Percentiles rank a stretch among this genome's conserved stretches.
These are phyloP conservation scores for Aurelia sp. DNA, from an alignment of 30 jellyfish, hydroid and myxozoan genomes.

Conservation along the genomic window DNA sequence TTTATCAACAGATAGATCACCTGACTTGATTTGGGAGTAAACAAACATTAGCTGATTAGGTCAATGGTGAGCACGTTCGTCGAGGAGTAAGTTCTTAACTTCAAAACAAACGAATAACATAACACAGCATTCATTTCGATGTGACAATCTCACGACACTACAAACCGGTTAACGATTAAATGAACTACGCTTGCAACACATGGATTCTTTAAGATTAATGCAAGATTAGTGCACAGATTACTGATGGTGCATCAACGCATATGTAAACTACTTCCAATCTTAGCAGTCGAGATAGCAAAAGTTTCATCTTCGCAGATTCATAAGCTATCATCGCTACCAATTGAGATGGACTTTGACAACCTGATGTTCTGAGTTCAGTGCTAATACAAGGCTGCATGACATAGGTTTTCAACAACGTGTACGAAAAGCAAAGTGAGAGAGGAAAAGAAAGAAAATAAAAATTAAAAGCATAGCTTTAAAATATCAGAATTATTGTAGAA, in stretches of 20 bases:
- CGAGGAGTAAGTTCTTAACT: too few relatives aligned
- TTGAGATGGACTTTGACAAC: background rate
- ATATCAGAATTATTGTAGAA: background rate
- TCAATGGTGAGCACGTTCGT: too few relatives aligned
- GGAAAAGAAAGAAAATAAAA: background rate
- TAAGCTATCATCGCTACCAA: conserved; percentile 1
- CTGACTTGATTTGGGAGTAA: too few relatives aligned
- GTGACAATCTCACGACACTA: too few relatives aligned
- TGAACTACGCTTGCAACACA: background rate
- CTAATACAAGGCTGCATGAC: background rate
- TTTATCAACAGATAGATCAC: too few relatives aligned
- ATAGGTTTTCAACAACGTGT: too few relatives aligned
- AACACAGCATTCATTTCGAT: too few relatives aligned
- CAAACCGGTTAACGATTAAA: too few relatives aligned
- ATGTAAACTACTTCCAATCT: background rate
- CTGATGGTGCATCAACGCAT: background rate
- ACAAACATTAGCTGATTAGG: too few relatives aligned
- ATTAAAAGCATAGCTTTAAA: background rate
- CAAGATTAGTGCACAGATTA: too few relatives aligned
- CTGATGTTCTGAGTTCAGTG: background rate
- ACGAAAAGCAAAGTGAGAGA: too few relatives aligned
- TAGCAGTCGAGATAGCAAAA: conserved; percentile 1
- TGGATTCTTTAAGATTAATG: conserved; percentile 2
- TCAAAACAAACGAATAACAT: too few relatives aligned
- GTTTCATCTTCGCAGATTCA: conserved; percentile 16